Conservation (phyloP, 2,797 vertebrate species). For the Botia kubotai region DNA sequence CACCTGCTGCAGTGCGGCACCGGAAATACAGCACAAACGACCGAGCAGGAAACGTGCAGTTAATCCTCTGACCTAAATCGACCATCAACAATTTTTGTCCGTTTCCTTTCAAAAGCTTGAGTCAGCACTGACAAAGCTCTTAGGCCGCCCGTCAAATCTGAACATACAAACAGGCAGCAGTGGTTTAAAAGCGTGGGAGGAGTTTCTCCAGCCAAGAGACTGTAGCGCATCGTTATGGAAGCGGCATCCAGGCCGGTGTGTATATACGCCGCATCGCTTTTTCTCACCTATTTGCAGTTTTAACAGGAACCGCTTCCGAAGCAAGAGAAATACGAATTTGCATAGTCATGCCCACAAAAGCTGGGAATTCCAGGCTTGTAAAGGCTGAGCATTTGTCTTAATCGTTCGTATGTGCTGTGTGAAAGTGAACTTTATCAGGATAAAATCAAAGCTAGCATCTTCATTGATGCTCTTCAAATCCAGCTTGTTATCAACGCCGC, state of each 20-base stretch:
- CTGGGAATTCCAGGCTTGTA: not conserved
- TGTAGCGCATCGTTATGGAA: conserved; percentile 20
- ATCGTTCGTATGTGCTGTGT: conserved; percentile 12
- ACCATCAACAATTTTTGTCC: not conserved
- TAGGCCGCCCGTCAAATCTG: conserved; percentile 33
- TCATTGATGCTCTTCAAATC: conserved; percentile 17
- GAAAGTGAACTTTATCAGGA: conserved; percentile 4
- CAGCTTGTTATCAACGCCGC: conserved; percentile 18
- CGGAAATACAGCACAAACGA: conserved; percentile 51
- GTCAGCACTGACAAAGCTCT: conserved; percentile 29
- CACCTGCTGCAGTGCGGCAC: conserved; percentile 88
- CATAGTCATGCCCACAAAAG: conserved; percentile 10
- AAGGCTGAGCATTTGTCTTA: not conserved
- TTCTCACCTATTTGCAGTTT: not conserved
- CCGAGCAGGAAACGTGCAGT: conserved; percentile 1
- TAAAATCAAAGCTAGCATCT: conserved; percentile 37
- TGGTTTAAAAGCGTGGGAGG: conserved; percentile 4
- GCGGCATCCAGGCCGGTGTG: conserved; percentile 1
- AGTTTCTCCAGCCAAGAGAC: not conserved
- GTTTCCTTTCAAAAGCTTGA: not conserved
- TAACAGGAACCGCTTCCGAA: conserved; percentile 7
- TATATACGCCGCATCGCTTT: not conserved
- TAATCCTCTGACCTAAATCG: conserved; percentile 11
- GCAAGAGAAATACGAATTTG: not conserved
- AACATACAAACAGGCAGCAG: not conserved